A percentile compares a stretch with the other conserved stretches of the same genome.
Evolutionary conservation across 2,113 vertebrate species (phyloP).

Genomic region (Chloebia gouldiae): DNA sequence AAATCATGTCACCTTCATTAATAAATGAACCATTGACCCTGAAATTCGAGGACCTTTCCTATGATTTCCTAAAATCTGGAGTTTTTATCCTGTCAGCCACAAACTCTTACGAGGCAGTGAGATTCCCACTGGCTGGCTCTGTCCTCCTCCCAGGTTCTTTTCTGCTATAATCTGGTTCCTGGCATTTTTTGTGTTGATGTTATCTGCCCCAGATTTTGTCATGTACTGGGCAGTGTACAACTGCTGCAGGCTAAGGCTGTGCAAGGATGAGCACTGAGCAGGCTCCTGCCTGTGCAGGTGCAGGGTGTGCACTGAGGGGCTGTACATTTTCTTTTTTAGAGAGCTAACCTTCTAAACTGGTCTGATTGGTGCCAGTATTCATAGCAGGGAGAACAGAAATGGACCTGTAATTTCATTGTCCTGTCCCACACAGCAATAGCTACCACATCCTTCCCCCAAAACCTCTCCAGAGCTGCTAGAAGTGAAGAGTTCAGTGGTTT

Average conservation of each 20-base stretch:
- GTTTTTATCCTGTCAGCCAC: neutral
- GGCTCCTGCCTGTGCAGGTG: neutral
- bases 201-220: neutral
- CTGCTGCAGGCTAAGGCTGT: rapidly evolving
- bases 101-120: neutral
- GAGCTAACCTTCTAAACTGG: neutral
- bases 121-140: neutral
- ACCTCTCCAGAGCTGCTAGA: neutral
- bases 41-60: neutral
- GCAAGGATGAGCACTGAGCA: rapidly evolving
- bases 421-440: neutral
- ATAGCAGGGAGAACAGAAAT: neutral
- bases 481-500: constrained; percentile 43
- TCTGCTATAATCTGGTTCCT: neutral
- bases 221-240: rapidly evolving
- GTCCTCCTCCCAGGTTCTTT: neutral
- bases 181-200: rapidly evolving
- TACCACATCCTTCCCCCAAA: neutral
- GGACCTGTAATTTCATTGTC: neutral
- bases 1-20: constrained; percentile 7
- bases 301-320: neutral
- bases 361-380: neutral
- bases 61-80: neutral
- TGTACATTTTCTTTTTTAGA: neutral
- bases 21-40: neutral